A percentile compares a stretch with the other conserved stretches of the same genome.
These are phyloP conservation scores for Bolinopsis microptera DNA, from an alignment of 37 sponge, comb jelly and placozoan genomes.

Conservation along the genomic window DNA sequence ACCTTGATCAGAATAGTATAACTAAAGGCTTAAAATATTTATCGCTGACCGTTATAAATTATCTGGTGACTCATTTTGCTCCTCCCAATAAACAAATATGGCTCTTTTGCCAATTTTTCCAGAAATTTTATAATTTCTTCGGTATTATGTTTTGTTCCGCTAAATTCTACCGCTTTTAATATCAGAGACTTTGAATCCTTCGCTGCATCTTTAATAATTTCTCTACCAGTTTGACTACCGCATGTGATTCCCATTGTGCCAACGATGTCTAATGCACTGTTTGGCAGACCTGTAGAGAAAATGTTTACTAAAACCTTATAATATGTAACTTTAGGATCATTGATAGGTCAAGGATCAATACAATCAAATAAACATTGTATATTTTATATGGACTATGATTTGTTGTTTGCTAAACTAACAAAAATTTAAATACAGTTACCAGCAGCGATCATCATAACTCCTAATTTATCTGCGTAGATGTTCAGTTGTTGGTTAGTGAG, in stretches of 20 bases:
- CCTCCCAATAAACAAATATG: not conserved
- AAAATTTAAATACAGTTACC: too few species aligned
- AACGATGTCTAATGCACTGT: not conserved
- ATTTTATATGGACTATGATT: too few species aligned
- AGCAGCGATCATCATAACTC: not conserved
- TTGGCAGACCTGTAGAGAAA: not conserved
- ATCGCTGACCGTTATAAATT: not conserved
- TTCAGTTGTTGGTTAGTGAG: not conserved
- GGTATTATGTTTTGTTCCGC: not conserved
- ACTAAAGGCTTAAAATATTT: too few species aligned
- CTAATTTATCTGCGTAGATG: not conserved
- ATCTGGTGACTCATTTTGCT: not conserved
- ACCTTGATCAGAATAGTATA: too few species aligned
- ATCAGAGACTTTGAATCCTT: not conserved
- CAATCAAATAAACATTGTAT: too few species aligned
- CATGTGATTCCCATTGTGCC: not conserved
- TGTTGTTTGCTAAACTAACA: too few species aligned
- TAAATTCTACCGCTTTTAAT: not conserved
- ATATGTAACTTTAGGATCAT: too few species aligned
- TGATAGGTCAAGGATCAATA: too few species aligned
- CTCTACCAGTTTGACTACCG: not conserved
- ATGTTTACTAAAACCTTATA: too few species aligned
- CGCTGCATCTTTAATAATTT: not conserved
- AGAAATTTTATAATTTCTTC: not conserved
- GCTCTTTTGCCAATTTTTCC: not conserved